Percentiles rank a stretch among this genome's conserved stretches.
Evolutionary conservation across 1,140 invertebrate species (phyloP).

Genomic region (Cydia amplana): DNA sequence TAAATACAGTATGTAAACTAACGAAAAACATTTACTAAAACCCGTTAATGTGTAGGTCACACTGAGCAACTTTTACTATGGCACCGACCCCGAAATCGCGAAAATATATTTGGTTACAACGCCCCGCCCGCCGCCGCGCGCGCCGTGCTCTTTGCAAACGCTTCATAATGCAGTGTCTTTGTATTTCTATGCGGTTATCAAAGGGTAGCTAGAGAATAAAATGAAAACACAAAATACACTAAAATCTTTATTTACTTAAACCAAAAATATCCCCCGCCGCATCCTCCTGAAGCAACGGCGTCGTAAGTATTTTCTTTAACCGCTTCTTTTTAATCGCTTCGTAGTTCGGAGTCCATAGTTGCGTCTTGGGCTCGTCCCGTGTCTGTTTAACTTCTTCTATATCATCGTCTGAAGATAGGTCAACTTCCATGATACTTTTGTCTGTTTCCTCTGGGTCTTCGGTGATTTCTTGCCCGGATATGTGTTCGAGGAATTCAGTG

Average conservation of each 20-base stretch:
- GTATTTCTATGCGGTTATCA: slow-evolving; percentile 18
- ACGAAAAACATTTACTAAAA: no score
- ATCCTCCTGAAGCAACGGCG: slow-evolving; percentile 57
- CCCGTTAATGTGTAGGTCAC: no score
- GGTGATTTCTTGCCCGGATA: slow-evolving; percentile 57
- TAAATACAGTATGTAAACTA: no score
- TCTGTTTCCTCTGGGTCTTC: slow-evolving; percentile 46
- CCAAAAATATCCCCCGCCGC: slow-evolving; percentile 48
- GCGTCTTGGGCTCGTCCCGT: slow-evolving; percentile 45
- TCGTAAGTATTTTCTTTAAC: slow-evolving; percentile 61
- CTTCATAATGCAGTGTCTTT: slow-evolving; percentile 39
- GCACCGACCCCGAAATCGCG: no score
- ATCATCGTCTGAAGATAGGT: slow-evolving; percentile 60
- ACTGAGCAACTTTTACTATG: no score
- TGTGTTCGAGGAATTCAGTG: slow-evolving; percentile 68
- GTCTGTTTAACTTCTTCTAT: slow-evolving; percentile 41
- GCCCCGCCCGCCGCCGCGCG: no score
- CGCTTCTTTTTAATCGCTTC: slow-evolving; percentile 66
- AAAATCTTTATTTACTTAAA: slow-evolving; percentile 27
- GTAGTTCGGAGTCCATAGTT: slow-evolving; percentile 66
- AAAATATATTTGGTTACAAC: no score
- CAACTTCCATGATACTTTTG: slow-evolving; percentile 49
- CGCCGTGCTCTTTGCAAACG: no score
- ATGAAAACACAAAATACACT: slow-evolving; percentile 2
- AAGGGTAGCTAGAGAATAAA: neutral